Evolutionary conservation across 1,140 invertebrate genomes (phyloP), one percentile per base, ranked within the genome.

Genomic region (Euschistus heros): DNA sequence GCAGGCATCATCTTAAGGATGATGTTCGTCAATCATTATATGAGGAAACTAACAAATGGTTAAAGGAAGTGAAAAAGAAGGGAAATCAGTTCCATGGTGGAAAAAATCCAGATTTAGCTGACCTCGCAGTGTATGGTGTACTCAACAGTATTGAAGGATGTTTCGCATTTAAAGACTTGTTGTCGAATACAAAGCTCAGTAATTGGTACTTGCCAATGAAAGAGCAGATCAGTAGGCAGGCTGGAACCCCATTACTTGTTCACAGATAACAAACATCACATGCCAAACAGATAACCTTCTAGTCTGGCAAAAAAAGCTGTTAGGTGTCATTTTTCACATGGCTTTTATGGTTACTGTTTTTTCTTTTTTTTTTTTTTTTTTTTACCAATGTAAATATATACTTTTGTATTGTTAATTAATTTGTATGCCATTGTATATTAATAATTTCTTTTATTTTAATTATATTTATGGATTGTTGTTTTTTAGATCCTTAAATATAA

Each of bases 81-180:
- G 85, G 85, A 5, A 80, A 80, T 0, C 71, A 73, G 44, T 98
- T 97, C 73, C 84, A 91, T 76, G 88, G 93, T 69, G 95, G 95
- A 2, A 77, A 84, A 15, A 75, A 84, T 70, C 96, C 97, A 14
- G 89, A 98, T 75, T 78, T 99, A 7, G 89, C 94, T 3, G 96
- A 98, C 81, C 79, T 98, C 55, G 84, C 92, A 7, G 88, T 98
- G 0, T 99, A 90, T 76, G 97, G 96, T 15, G 84, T 95, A 14
- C 77, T 99, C 3, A 92, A 84, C 70, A 95, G 94, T 72, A 97
- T 98, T 73, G 94, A 97, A 79, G 96, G 96, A 0, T 98, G 94
- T 73, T 70, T 80, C 60, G 93, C 96, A 5, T 98, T 98, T 74
- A 76, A 87, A 71, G 96, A 98, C 74, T 77, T 91, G 24, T 68